phyloP scores from a whole-genome alignment of 2,113 vertebrate species.

The Stegastes partitus region DNA sequence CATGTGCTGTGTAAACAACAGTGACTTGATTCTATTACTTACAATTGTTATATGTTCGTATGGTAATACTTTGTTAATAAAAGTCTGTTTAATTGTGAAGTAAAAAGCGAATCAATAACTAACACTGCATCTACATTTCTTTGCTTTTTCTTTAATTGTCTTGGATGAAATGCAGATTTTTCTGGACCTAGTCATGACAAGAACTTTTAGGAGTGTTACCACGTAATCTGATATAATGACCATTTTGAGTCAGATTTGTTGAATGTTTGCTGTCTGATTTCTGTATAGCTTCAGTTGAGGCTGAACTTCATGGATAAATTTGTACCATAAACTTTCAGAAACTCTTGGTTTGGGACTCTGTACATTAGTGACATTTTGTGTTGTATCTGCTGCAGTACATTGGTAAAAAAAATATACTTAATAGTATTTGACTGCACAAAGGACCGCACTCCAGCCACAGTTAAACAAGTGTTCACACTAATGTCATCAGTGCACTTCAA shows the following conservation, averaged over 20 bases:
- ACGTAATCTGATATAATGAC: background rate
- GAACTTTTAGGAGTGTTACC: background rate
- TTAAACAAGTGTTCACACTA: slow-evolving; percentile 32
- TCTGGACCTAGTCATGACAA: background rate
- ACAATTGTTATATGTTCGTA: too few relatives aligned
- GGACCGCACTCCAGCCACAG: slow-evolving; percentile 16
- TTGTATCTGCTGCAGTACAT: background rate
- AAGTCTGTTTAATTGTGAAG: too few relatives aligned
- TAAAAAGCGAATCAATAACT: too few relatives aligned
- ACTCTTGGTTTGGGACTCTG: background rate
- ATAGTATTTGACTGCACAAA: slow-evolving; percentile 12
- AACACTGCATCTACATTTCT: too few relatives aligned
- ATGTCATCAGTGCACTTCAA: slow-evolving; percentile 38
- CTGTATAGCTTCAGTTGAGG: background rate
- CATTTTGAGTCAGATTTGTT: background rate
- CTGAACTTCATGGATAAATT: background rate
- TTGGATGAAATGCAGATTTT: too few relatives aligned
- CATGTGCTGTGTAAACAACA: too few relatives aligned
- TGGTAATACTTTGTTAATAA: too few relatives aligned
- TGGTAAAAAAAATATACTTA: slow-evolving; percentile 9
- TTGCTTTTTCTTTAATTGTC: too few relatives aligned
- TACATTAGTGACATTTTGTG: background rate
- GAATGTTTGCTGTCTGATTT: background rate
- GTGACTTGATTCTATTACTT: too few relatives aligned
- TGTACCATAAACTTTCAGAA: background rate